Evolutionary conservation across 2,888 invertebrate species (phyloP).

Genomic region (Diarsia mendica): DNA sequence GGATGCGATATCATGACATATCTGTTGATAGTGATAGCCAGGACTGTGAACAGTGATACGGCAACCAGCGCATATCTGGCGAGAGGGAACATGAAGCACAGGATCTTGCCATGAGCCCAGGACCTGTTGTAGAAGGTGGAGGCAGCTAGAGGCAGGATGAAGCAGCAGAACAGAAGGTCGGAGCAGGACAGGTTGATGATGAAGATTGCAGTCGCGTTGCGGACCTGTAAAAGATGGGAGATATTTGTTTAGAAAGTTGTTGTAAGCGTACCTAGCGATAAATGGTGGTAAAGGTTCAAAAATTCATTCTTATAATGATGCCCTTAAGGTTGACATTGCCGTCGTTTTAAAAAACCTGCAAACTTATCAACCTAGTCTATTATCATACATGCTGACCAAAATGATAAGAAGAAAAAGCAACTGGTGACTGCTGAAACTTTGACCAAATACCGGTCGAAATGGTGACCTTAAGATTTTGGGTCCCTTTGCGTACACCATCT

Average conservation of each 20-base stretch:
- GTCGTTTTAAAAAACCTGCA: neutral
- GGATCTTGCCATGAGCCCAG: conserved; percentile 92
- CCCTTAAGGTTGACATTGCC: neutral
- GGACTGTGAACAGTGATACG: conserved; percentile 94
- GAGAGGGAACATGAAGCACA: conserved; percentile 94
- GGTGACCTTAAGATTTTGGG: neutral
- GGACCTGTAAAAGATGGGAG: conserved; percentile 89
- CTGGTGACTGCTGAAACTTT: neutral
- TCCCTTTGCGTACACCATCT: neutral
- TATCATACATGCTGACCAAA: neutral
- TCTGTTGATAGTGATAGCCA: conserved; percentile 95
- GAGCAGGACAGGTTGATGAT: conserved; percentile 95
- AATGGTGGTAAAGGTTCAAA: neutral
- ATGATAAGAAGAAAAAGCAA: neutral
- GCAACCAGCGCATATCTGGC: conserved; percentile 94
- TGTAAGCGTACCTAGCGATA: too few relatives aligned
- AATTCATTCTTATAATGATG: neutral
- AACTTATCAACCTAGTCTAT: neutral
- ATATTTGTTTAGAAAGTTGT: neutral
- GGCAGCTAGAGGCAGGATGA: conserved; percentile 94
- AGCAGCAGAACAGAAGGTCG: conserved; percentile 95
- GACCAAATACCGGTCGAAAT: neutral
- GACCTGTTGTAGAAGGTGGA: conserved; percentile 93
- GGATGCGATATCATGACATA: conserved; percentile 96
- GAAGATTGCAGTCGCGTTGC: conserved; percentile 95